Percentiles rank a stretch among this genome's conserved stretches.
Evolutionary conservation across 2,113 vertebrate genomes (phyloP).

Genomic region (Irena cyanogastra): DNA sequence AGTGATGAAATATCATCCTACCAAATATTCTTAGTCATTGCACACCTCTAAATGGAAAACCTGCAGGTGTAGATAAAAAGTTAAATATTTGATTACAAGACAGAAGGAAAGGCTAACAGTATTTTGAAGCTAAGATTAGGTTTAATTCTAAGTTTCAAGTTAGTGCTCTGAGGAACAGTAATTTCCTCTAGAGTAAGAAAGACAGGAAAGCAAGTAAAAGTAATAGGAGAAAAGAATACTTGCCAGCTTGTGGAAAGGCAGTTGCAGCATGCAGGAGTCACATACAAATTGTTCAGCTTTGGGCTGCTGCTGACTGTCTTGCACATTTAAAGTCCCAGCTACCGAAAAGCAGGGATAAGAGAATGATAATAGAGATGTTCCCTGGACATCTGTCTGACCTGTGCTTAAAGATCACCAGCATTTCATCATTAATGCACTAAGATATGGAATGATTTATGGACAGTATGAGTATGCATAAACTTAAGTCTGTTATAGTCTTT

Average conservation of each 20-base stretch:
- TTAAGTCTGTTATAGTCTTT: background rate
- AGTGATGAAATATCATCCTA: background rate
- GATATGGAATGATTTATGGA: background rate
- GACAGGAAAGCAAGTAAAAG: background rate
- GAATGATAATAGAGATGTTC: background rate
- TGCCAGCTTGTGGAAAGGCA: constrained; percentile 25
- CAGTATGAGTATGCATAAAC: background rate
- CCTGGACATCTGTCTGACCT: background rate
- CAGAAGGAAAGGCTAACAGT: background rate
- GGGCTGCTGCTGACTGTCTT: constrained; percentile 15
- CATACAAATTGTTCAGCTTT: constrained; percentile 15
- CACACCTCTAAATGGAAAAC: background rate
- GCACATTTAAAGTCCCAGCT: constrained; percentile 27
- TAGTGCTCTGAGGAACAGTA: background rate
- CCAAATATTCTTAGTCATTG: background rate
- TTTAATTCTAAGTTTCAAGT: background rate
- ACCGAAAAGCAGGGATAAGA: constrained; percentile 27
- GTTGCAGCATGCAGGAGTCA: constrained; percentile 19
- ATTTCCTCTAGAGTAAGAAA: background rate
- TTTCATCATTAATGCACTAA: background rate
- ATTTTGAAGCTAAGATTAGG: background rate
- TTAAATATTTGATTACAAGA: background rate
- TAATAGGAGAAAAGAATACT: constrained; percentile 23
- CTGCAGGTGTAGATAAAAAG: background rate
- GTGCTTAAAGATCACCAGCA: background rate